phyloP scores from a whole-genome alignment of 2,797 vertebrate species.

The Alauda arvensis region DNA sequence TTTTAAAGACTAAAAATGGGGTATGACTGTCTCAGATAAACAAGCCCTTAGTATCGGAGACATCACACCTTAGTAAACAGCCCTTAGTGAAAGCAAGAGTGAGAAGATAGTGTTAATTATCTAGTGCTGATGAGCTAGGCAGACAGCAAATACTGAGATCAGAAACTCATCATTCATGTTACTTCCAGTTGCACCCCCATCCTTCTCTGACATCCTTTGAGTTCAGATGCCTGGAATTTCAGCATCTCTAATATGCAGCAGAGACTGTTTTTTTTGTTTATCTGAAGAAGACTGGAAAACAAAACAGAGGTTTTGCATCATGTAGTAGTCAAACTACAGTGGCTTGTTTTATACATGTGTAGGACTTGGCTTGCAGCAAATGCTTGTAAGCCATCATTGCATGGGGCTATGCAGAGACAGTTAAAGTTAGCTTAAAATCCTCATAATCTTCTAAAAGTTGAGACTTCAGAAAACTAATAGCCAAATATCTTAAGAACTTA shows the following conservation, averaged over 20 bases:
- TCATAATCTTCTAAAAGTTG: not conserved
- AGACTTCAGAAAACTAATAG: not conserved
- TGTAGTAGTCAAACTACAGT: not conserved
- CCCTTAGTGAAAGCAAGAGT: not conserved
- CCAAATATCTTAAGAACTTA: not conserved
- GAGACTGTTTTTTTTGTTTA: not conserved
- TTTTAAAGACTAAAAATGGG: not conserved
- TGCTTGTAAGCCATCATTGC: not conserved
- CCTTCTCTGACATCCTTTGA: not conserved
- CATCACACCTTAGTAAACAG: not conserved
- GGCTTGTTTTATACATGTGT: fast-evolving
- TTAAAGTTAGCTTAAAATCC: not conserved
- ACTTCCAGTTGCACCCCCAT: too few species aligned
- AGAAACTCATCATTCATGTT: not conserved
- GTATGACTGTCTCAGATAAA: not conserved
- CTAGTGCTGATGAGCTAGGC: not conserved
- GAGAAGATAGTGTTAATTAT: not conserved
- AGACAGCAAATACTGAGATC: not conserved
- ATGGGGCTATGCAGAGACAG: not conserved
- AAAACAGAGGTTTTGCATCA: not conserved
- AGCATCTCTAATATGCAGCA: not conserved
- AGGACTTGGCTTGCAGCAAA: not conserved
- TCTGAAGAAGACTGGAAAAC: not conserved
- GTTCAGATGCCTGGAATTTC: not conserved
- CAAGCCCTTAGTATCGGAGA: not conserved